These are phyloP conservation scores for Hippocampus zosterae DNA, from an alignment of 2,113 vertebrate genomes.

Conservation along the genomic window DNA sequence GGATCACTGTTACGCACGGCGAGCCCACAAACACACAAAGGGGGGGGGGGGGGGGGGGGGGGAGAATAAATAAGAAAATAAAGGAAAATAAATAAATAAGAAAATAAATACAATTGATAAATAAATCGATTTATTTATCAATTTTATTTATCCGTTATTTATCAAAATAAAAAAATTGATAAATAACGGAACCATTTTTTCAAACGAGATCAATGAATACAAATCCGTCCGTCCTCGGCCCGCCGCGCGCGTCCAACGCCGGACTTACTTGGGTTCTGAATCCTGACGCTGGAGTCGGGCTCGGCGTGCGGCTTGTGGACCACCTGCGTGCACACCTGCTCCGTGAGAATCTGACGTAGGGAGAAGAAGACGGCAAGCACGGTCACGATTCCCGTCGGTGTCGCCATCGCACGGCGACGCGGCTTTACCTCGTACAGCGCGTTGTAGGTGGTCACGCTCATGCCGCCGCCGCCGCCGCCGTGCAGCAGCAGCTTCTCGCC, in stretches of 20 bases:
- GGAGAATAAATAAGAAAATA: too few species aligned
- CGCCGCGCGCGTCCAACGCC: too few species aligned
- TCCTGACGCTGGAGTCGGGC: slow-evolving; percentile 94
- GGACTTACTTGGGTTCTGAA: slow-evolving; percentile 95
- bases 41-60: too few species aligned
- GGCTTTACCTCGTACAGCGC: slow-evolving; percentile 89
- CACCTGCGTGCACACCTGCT: slow-evolving; percentile 97
- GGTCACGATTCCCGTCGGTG: too few species aligned
- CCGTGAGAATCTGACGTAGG: slow-evolving; percentile 86
- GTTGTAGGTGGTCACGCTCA: slow-evolving; percentile 93
- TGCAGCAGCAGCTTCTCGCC: slow-evolving; percentile 91
- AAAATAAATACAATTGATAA: too few species aligned
- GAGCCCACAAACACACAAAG: slow-evolving; percentile 10
- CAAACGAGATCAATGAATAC: too few species aligned
- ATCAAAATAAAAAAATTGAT: too few species aligned
- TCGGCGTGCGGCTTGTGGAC: slow-evolving; percentile 97
- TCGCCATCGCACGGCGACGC: background rate
- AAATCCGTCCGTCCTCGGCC: too few species aligned
- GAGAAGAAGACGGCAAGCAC: background rate
- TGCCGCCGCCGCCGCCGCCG: slow-evolving; percentile 85
- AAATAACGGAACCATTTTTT: too few species aligned
- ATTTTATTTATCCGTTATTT: too few species aligned
- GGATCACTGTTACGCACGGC: slow-evolving; percentile 79
- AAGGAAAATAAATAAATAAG: too few species aligned
- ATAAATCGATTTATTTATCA: too few species aligned